These are phyloP conservation scores for Disparrhopalites patrizii DNA, from an alignment of 2,888 invertebrate genomes.

Conservation along the genomic window DNA sequence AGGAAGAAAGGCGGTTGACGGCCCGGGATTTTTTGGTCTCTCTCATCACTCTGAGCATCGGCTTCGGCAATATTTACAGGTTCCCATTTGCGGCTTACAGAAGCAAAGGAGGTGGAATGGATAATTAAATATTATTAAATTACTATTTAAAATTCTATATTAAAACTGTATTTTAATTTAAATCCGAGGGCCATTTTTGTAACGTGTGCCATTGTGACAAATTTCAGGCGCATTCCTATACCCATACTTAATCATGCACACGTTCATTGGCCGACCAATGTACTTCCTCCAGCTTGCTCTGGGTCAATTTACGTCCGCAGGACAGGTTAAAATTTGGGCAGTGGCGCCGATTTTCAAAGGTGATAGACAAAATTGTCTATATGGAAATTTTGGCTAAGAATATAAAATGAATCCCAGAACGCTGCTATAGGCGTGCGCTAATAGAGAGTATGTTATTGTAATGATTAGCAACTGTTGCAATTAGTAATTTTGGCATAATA, in stretches of 20 bases:
- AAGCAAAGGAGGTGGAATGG: not conserved
- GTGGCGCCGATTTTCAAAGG: not conserved
- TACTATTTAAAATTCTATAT: too few relatives aligned
- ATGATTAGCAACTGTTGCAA: too few relatives aligned
- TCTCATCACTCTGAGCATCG: not conserved
- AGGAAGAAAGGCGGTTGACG: not conserved
- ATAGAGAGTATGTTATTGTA: too few relatives aligned
- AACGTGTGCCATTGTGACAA: too few relatives aligned
- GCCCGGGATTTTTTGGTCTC: not conserved
- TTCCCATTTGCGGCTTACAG: not conserved
- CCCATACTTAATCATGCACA: not conserved
- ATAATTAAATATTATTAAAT: too few relatives aligned
- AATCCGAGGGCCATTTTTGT: too few relatives aligned
- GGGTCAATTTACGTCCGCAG: not conserved
- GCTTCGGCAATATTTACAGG: not conserved
- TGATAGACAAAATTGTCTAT: not conserved
- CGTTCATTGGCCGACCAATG: not conserved
- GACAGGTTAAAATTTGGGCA: not conserved
- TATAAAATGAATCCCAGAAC: too few relatives aligned
- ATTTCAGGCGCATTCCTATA: not conserved
- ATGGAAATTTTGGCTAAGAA: not conserved
- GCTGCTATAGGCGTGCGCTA: too few relatives aligned
- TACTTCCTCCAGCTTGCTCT: not conserved
- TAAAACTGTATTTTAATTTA: too few relatives aligned
- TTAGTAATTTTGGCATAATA: too few relatives aligned